Evolutionary conservation across 2,113 vertebrate genomes (phyloP).

Genomic region (Ailuropoda melanoleuca): DNA sequence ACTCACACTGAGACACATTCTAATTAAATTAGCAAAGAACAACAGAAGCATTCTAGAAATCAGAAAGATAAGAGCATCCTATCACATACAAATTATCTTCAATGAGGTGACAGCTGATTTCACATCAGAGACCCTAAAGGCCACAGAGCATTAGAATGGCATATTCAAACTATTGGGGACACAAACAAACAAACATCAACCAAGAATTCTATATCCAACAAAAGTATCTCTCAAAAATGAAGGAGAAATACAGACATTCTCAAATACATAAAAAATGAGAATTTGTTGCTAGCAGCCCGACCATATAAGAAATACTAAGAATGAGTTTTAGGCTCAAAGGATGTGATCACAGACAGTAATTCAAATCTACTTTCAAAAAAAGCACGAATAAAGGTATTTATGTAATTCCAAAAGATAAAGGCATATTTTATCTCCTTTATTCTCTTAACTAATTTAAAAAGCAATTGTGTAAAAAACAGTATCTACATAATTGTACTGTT

Average conservation of each 20-base stretch:
- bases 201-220: not conserved
- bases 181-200: not conserved
- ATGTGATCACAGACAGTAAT: not conserved
- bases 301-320: not conserved
- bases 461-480: not conserved
- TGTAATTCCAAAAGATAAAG: not conserved
- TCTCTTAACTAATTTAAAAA: not conserved
- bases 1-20: not conserved
- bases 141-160: too few relatives aligned
- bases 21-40: not conserved
- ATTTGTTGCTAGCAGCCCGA: not conserved
- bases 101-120: not conserved
- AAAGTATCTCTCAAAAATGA: not conserved
- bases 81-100: not conserved
- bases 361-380: not conserved
- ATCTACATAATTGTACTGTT: not conserved
- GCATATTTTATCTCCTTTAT: not conserved
- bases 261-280: not conserved
- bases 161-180: not conserved
- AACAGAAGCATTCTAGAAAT: not conserved
- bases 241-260: not conserved
- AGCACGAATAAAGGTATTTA: not conserved
- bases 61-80: not conserved
- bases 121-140: not conserved
- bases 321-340: not conserved